Conservation (phyloP, 2,113 vertebrate genomes). For the Nematolebias whitei region DNA sequence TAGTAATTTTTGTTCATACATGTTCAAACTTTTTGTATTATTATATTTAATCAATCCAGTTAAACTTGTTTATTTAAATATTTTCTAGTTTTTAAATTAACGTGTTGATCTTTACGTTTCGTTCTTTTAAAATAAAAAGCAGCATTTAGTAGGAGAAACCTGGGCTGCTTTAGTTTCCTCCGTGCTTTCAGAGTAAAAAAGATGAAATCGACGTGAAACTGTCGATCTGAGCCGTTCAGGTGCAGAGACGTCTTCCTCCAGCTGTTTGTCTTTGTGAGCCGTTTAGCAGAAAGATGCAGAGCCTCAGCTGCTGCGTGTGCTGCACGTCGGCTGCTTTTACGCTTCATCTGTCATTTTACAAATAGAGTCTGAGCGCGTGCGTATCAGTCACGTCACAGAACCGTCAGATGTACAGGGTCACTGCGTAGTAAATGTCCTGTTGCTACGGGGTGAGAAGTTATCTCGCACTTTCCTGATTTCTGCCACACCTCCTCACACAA, state of each 20-base stretch:
- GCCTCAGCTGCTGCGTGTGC: constrained; percentile 56
- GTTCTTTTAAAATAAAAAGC: too few relatives aligned
- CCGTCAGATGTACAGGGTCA: constrained; percentile 9
- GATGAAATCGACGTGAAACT: constrained; percentile 37
- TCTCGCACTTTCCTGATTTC: constrained; percentile 26
- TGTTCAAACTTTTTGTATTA: too few relatives aligned
- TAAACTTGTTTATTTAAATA: too few relatives aligned
- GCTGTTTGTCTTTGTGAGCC: constrained; percentile 63
- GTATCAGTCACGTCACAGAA: constrained; percentile 23
- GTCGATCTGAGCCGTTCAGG: constrained; percentile 44
- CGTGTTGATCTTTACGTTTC: too few relatives aligned
- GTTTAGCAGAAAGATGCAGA: constrained; percentile 57
- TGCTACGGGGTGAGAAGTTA: constrained; percentile 29
- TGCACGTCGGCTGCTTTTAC: constrained; percentile 2
- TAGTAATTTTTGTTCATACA: too few relatives aligned
- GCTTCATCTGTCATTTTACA: constrained; percentile 46
- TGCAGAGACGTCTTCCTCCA: constrained; percentile 53
- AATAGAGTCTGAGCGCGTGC: constrained; percentile 25
- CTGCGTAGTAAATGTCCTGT: constrained; percentile 21
- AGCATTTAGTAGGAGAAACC: too few relatives aligned
- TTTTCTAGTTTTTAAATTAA: too few relatives aligned
- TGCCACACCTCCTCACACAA: constrained; percentile 30
- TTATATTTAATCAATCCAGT: too few relatives aligned
- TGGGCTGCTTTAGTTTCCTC: background rate
- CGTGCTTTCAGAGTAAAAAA: constrained; percentile 12